Evolutionary conservation across 37 sponge, comb jelly and placozoan species (phyloP), one percentile per base, ranked within the genome.

Genomic region (Mnemiopsis leidyi): DNA sequence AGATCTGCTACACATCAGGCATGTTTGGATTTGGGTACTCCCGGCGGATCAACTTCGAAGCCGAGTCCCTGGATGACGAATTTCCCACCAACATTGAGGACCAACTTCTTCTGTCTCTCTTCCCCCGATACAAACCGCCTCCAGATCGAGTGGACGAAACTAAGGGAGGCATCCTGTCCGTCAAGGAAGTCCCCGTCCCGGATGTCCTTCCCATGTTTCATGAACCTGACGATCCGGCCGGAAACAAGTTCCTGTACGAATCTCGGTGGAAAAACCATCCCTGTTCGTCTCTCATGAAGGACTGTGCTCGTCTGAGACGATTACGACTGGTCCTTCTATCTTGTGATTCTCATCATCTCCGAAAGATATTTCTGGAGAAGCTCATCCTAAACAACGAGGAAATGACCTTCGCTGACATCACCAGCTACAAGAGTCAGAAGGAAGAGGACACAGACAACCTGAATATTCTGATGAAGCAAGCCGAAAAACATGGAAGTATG

Each of bases 71-170:
- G 21, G 36, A 79, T 23, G 36, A 79, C 32, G 82, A 79, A 33
- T 79, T 36, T 32, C 82, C 82, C 23, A 36, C 82, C 26, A 79
- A 79, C 32, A 36, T 79, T 33, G 82, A 79, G 21, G 82, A 79
- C 7, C 36, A 33, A 29, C 82, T 79, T 35, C 82, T 79, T 21
- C 33, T 79, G 30, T 79, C 82, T 36, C 82, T 79, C 36, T 79
- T 79, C 36, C 82, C 82, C 29, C 2, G 82, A 29, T 79, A 79
- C 82, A 79, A 79, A 33, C 82, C 82, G 36, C 82, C 82, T 79
- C 36, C 82, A 1, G 37, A 79, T 29, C 34, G 36, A 5, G 82
- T 29, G 7, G 82, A 79, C 21, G 82, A 79, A 36, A 33, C 5
- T 32, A 28, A 7, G 21, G 82, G 82, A 34, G 82, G 82, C 7